Evolutionary conservation across 2,888 invertebrate genomes (phyloP), one percentile per base, ranked within the genome.

Genomic region (Iselma pallidipennis): DNA sequence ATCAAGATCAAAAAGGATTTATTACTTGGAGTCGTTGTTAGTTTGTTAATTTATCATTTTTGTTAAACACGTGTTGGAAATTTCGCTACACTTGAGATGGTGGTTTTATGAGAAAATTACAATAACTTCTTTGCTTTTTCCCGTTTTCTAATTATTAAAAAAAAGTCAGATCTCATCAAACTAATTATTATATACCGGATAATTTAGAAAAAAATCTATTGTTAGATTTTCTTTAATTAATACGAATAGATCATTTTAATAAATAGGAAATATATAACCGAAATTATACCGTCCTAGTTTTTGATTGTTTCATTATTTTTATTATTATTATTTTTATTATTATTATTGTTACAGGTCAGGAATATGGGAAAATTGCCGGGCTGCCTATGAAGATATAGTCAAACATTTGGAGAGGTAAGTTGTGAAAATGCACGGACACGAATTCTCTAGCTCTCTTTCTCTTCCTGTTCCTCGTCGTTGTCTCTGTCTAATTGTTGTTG

Each of bases 301-400:
- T 19, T 7, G 37, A 37, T 9, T 37, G 3, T 37, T 37, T 37
- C 1, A 9, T 16, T n/a, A n/a, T n/a, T n/a, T n/a, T n/a, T n/a
- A n/a, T n/a, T n/a, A n/a, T n/a, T n/a, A n/a, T n/a, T n/a, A 49
- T 55, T 48, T 48, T 56, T 49, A 49, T 64, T 65, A 55, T 63
- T 54, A 70, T 67, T 72, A 69, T 71, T 83, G 83, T 85, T 82
- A 71, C 85, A 90, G 90, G 82, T 91, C 92, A 81, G 92, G 92
- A 76, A 93, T 95, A 81, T 95, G 95, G 95, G 95, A 95, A 86
- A 95, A 95, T 85, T 95, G 95, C 86, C 88, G 94, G 83, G 94
- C 94, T 71, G 94, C 94, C 74, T 95, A 95, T 83, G 95, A 95
- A 85, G 95, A 95, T 84, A 94, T 95, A 83, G 94, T 95, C 75